Conservation (phyloP, 2,888 invertebrate genomes). For the Alloscopus bannaensis region DNA sequence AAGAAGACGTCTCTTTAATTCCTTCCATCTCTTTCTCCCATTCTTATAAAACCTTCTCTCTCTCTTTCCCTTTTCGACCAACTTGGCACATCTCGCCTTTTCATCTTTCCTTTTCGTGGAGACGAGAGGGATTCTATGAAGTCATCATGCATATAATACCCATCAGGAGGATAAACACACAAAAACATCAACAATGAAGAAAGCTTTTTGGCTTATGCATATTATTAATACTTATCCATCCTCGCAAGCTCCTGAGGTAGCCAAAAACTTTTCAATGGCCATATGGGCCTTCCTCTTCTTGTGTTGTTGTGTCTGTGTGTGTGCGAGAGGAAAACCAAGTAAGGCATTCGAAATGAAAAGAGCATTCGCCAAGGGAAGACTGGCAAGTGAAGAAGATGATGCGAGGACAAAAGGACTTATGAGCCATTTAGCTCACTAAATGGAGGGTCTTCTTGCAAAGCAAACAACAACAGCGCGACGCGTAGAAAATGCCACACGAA, state of each 20-base stretch:
- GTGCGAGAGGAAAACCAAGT: background rate
- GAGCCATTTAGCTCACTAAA: constrained; percentile 50
- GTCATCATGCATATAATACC: constrained; percentile 70
- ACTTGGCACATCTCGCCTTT: constrained; percentile 42
- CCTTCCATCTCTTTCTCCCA: constrained; percentile 30
- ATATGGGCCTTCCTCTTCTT: background rate
- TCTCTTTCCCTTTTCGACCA: constrained; percentile 32
- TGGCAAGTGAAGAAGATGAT: constrained; percentile 25
- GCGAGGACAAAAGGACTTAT: constrained; percentile 45
- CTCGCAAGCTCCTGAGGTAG: constrained; percentile 39
- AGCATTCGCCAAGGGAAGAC: constrained; percentile 12
- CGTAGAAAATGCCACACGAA: constrained; percentile 19
- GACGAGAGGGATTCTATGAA: constrained; percentile 68
- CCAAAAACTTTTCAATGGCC: background rate
- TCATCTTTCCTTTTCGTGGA: constrained; percentile 22
- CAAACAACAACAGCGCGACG: constrained; percentile 46
- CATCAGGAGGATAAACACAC: constrained; percentile 53
- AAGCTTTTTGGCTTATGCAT: constrained; percentile 51
- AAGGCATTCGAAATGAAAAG: constrained; percentile 5
- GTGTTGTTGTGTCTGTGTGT: constrained; percentile 22
- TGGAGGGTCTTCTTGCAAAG: constrained; percentile 38
- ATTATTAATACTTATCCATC: constrained; percentile 44
- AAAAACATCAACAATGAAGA: constrained; percentile 51
- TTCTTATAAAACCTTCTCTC: constrained; percentile 23
- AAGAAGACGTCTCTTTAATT: constrained; percentile 53